Percentiles rank a stretch among this genome's conserved stretches.
Conservation (phyloP, 2,797 vertebrate species). For the Ispidina lecontei region DNA sequence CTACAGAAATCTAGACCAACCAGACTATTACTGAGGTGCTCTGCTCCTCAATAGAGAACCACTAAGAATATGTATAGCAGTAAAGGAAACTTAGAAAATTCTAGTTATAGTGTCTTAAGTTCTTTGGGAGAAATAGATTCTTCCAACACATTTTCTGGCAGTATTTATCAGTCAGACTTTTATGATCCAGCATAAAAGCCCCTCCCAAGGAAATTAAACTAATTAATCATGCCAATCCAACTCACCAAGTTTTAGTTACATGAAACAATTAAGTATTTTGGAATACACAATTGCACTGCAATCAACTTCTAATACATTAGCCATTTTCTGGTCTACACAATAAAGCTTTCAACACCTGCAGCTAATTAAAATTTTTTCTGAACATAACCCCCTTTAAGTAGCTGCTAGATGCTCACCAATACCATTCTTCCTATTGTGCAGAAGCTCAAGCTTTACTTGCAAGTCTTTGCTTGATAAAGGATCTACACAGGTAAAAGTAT, state of each 20-base stretch:
- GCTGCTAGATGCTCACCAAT: conserved; percentile 4
- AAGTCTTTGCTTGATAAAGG: conserved; percentile 29
- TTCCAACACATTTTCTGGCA: not conserved
- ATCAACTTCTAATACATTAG: not conserved
- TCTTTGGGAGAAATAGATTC: not conserved
- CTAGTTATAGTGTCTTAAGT: not conserved
- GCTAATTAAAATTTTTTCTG: not conserved
- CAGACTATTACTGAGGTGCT: not conserved
- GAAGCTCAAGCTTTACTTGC: not conserved
- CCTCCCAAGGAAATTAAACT: not conserved
- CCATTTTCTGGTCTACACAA: not conserved
- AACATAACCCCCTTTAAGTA: not conserved
- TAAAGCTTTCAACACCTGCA: not conserved
- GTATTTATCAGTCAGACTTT: not conserved
- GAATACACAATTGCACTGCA: not conserved
- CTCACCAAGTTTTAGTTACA: not conserved
- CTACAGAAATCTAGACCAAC: not conserved
- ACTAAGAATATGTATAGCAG: rapidly evolving
- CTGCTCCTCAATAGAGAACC: not conserved
- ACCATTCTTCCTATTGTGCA: not conserved
- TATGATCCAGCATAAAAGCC: not conserved
- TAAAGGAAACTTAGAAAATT: not conserved
- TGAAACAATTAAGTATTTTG: not conserved
- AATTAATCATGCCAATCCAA: not conserved
- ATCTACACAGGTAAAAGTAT: not conserved